These are phyloP conservation scores for Hystrix brachyura DNA, from an alignment of 2,113 vertebrate genomes.

Conservation along the genomic window DNA sequence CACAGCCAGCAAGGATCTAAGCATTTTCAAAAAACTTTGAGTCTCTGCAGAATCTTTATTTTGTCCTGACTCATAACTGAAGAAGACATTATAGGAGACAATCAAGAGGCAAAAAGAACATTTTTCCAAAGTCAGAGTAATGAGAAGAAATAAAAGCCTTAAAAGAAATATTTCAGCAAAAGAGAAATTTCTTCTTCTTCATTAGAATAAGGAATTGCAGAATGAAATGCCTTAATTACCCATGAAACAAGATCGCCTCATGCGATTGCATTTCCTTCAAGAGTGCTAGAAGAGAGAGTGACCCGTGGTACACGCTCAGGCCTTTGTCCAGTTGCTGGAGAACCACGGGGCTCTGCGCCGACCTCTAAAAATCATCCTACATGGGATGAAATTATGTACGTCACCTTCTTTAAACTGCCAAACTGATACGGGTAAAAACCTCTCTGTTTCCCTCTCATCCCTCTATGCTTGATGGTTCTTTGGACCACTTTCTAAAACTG, in stretches of 20 bases:
- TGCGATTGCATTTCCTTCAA: neutral
- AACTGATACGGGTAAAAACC: accelerated
- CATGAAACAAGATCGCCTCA: neutral
- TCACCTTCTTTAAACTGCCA: neutral
- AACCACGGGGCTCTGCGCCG: accelerated
- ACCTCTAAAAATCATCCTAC: neutral
- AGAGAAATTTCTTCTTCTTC: slow-evolving; percentile 69
- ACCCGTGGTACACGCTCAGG: accelerated
- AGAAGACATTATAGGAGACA: slow-evolving; percentile 69
- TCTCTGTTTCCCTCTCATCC: accelerated
- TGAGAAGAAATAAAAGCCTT: slow-evolving; percentile 76
- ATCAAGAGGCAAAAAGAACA: slow-evolving; percentile 74
- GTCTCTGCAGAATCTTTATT: neutral
- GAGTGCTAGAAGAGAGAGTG: neutral
- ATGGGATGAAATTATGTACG: neutral
- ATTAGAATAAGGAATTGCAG: slow-evolving; percentile 66
- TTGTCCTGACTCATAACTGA: neutral
- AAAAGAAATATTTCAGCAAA: slow-evolving; percentile 60
- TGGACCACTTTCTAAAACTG: neutral
- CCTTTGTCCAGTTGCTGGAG: neutral
- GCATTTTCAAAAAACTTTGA: neutral
- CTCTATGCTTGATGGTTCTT: neutral
- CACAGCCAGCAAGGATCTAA: accelerated
- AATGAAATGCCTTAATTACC: slow-evolving; percentile 70
- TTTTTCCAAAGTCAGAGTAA: slow-evolving; percentile 66